These are phyloP conservation scores for Anguilla megastoma DNA, from an alignment of 2,797 vertebrate species.

Conservation along the genomic window DNA sequence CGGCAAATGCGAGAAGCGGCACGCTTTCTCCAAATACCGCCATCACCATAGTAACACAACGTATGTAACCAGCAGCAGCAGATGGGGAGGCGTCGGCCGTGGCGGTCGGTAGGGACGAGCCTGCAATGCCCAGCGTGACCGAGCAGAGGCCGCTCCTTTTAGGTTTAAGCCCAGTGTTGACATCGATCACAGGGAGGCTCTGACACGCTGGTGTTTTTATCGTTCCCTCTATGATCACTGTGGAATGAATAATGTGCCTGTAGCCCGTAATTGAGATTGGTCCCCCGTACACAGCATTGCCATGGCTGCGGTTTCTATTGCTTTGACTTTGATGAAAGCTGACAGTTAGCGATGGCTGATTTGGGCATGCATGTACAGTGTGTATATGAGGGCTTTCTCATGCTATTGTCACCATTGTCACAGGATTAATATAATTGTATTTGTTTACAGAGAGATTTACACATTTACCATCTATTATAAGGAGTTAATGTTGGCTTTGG, in stretches of 20 bases:
- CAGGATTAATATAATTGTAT: neutral
- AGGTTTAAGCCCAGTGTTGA: neutral
- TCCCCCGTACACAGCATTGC: neutral
- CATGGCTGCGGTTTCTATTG: neutral
- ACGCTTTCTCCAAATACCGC: neutral
- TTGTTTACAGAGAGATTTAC: neutral
- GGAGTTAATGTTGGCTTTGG: neutral
- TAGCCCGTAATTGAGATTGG: neutral
- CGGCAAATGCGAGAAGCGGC: neutral
- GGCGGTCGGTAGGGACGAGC: neutral
- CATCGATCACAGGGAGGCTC: neutral
- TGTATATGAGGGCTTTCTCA: neutral
- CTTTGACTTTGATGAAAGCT: neutral
- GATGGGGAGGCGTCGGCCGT: neutral
- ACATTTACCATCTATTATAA: neutral
- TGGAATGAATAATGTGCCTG: neutral
- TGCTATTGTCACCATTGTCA: neutral
- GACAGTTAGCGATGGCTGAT: neutral
- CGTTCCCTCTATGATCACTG: neutral
- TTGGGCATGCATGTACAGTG: neutral
- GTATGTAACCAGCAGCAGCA: neutral
- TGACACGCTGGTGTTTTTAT: neutral
- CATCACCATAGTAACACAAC: constrained; percentile 20
- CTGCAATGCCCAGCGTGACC: neutral
- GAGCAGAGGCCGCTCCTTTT: neutral